phyloP scores from a whole-genome alignment of 2,113 vertebrate genomes.

The Chelonoidis abingdonii region DNA sequence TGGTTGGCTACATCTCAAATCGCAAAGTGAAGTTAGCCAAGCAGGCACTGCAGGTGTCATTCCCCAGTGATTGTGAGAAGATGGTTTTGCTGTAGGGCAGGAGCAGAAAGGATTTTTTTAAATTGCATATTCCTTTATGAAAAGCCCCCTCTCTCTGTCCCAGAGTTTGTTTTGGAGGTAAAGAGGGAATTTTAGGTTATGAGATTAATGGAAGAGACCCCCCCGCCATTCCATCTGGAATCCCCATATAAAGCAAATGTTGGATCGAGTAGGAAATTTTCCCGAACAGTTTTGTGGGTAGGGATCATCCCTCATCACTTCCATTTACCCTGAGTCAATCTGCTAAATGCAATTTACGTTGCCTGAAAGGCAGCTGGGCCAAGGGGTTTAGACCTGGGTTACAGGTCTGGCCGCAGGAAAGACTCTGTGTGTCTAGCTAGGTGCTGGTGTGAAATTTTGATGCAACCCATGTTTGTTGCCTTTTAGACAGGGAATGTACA shows the following conservation, averaged over 20 bases:
- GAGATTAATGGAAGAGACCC: background rate
- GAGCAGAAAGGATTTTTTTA: background rate
- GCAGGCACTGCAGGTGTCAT: background rate
- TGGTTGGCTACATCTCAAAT: background rate
- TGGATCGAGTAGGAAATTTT: background rate
- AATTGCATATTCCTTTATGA: background rate
- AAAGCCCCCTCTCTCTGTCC: background rate
- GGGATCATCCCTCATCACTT: background rate
- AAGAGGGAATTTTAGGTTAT: background rate
- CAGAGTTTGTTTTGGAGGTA: background rate
- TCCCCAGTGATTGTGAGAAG: background rate
- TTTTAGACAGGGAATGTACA: background rate
- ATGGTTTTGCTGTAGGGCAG: background rate
- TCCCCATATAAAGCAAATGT: background rate
- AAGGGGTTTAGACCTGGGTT: slow-evolving; percentile 12
- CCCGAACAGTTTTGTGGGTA: background rate
- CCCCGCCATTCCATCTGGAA: background rate
- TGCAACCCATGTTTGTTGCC: background rate
- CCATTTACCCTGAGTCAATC: background rate
- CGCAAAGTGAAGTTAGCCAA: background rate
- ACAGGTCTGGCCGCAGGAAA: background rate
- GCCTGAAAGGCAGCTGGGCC: background rate
- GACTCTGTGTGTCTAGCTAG: background rate
- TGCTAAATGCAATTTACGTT: background rate
- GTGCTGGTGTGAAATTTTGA: background rate